These are phyloP conservation scores for Myotis yumanensis DNA, from an alignment of 2,113 vertebrate species.

Conservation along the genomic window DNA sequence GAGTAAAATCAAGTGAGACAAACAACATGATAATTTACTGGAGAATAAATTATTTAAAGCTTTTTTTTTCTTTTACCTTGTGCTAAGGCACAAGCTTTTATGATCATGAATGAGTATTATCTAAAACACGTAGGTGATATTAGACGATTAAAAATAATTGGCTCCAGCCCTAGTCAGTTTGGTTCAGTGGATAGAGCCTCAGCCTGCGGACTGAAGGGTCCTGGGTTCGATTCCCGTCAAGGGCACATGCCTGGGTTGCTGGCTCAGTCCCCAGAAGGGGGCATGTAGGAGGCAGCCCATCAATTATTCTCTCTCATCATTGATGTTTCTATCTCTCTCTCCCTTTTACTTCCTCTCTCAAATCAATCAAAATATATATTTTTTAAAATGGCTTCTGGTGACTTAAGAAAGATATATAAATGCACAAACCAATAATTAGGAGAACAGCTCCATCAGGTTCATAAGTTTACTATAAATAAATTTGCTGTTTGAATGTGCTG, in stretches of 20 bases:
- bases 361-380: no score
- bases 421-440: neutral
- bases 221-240: no score
- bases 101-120: neutral
- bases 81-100: neutral
- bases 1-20: slow-evolving; percentile 7
- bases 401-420: neutral
- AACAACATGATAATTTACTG: neutral
- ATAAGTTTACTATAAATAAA: neutral
- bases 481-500: neutral
- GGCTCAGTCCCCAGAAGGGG: no score
- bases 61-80: neutral
- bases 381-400: neutral
- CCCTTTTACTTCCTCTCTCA: no score
- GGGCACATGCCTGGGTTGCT: no score
- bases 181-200: no score
- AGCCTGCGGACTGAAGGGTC: no score
- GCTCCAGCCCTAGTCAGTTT: no score
- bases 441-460: neutral
- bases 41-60: neutral
- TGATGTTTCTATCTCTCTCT: no score
- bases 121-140: neutral
- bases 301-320: no score
- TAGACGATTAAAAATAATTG: neutral
- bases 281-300: no score